phyloP scores from a whole-genome alignment of 2,888 invertebrate genomes.

The Yponomeuta evonymella region DNA sequence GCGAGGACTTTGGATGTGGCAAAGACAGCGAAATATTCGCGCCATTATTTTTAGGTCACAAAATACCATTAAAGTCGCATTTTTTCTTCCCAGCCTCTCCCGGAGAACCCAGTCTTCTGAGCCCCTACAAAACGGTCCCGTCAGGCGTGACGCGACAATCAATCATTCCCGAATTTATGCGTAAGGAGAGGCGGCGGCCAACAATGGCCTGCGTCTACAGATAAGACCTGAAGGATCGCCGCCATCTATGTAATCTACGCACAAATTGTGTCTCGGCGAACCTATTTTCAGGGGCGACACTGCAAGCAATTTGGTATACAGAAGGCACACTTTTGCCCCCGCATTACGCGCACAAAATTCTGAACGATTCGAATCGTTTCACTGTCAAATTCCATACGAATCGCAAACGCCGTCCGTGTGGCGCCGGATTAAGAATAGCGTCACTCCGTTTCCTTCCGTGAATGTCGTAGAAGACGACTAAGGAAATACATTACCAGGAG shows the following conservation, averaged over 20 bases:
- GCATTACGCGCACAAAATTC: no score
- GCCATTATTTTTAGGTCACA: no score
- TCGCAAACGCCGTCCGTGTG: no score
- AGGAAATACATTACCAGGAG: no score
- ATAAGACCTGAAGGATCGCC: slow-evolving; percentile 23
- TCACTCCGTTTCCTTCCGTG: no score
- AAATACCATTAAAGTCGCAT: not conserved
- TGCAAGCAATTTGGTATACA: not conserved
- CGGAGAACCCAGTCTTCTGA: not conserved
- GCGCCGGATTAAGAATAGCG: no score
- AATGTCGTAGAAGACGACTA: no score
- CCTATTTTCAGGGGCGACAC: not conserved
- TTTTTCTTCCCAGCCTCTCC: not conserved
- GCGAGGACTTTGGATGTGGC: no score
- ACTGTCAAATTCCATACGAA: no score
- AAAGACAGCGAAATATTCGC: no score
- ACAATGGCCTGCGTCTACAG: slow-evolving; percentile 21
- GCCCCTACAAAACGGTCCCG: not conserved
- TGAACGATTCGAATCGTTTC: no score
- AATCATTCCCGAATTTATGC: slow-evolving; percentile 25
- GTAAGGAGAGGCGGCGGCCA: slow-evolving; percentile 16
- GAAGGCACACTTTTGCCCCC: no score
- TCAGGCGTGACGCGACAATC: slow-evolving; percentile 17
- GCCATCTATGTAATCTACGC: slow-evolving; percentile 14
- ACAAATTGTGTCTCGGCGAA: slow-evolving; percentile 11